These are phyloP conservation scores for Etheostoma perlongum DNA, from an alignment of 2,797 vertebrate species.

Conservation along the genomic window DNA sequence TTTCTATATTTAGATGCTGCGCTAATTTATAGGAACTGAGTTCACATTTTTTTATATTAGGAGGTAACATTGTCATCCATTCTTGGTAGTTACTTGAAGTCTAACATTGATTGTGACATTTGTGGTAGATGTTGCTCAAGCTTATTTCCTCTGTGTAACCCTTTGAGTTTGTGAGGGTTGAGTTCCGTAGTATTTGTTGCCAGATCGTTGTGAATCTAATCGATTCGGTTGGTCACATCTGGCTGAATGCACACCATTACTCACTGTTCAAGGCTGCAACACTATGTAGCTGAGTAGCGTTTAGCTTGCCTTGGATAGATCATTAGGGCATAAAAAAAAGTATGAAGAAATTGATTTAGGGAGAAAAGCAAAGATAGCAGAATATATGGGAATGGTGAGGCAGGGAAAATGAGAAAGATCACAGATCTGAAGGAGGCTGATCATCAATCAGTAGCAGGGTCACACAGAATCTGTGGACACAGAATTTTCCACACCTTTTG, in stretches of 20 bases:
- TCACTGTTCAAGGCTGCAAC: not conserved
- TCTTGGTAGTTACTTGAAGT: not conserved
- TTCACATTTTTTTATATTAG: not conserved
- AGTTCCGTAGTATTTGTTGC: not conserved
- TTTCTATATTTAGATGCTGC: not conserved
- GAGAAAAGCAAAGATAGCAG: not conserved
- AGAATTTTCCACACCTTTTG: no score
- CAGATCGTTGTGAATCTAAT: not conserved
- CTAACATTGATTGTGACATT: constrained; percentile 17
- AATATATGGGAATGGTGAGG: not conserved
- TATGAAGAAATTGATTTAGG: not conserved
- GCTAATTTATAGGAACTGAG: not conserved
- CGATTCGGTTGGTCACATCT: constrained; percentile 1
- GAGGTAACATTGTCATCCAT: not conserved
- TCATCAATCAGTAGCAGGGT: not conserved
- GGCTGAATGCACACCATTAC: constrained; percentile 3
- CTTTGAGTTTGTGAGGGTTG: not conserved
- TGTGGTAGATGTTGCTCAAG: constrained; percentile 33
- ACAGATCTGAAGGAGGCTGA: not conserved
- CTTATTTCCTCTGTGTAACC: constrained; percentile 28
- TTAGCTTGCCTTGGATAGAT: not conserved
- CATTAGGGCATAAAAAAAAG: not conserved
- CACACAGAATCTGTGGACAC: no score
- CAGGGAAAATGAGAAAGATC: not conserved
- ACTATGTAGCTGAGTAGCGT: not conserved